Evolutionary conservation across 2,888 invertebrate species (phyloP), one percentile per base, ranked within the genome.

Genomic region (Diaprepes abbreviatus): DNA sequence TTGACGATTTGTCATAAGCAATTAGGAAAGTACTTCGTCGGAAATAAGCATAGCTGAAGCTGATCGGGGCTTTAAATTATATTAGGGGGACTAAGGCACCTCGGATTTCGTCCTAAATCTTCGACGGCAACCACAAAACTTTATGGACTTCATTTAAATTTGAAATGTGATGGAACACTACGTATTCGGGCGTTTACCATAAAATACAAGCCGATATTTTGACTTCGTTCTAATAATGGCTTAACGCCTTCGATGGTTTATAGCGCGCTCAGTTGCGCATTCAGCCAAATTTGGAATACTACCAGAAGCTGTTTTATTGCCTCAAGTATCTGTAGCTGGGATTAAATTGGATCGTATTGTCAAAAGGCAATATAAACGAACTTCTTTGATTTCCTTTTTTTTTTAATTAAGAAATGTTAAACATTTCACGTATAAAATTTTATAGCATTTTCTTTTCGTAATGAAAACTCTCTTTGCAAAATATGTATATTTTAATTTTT

Each of bases 141-240:
- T 79, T 80, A 80, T 78, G 74, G 72, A 70, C 77, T 71, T 75
- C 78, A 79, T 79, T 80, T 80, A 78, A 80, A 79, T 79, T 77
- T 78, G 75, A 77, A 78, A 78, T 79, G 77, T 76, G 71, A 75
- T 74, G 68, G 71, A 77, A 71, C 64, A 73, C 70, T 66, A 70
- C 48, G 62, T 36, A 69, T 19, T 69, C 45, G 60, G 62, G 71
- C 70, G 52, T 72, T 73, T 70, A 66, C 71, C 72, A 72, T 75
- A 74, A 76, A 75, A 73, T 67, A 71, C 65, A 54, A 73, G 74
- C 69, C 59, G 74, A 74, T 73, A 72, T 73, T 74, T 73, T 60
- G 69, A 62, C 67, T 74, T 72, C 66, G 73, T 72, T 68, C 72
- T 65, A 66, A 69, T 66, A 72, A 72, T 66, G 60, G 65, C 64